Evolutionary conservation across 2,797 vertebrate species (phyloP).

Genomic region (Tokudaia muenninki): DNA sequence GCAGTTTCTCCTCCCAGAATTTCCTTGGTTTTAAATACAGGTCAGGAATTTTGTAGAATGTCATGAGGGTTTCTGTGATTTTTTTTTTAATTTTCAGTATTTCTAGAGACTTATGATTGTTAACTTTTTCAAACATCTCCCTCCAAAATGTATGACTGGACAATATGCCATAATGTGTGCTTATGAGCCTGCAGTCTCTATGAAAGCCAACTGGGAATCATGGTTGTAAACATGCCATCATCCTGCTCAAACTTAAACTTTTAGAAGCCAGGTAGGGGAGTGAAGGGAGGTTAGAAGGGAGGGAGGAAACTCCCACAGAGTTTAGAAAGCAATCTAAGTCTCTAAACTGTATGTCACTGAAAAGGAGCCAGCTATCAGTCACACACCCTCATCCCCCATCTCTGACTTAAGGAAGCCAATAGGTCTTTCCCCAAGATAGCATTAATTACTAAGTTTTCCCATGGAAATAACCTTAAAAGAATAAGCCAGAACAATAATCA

Average conservation of each 20-base stretch:
- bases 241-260: neutral
- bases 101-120: neutral
- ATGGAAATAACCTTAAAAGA: neutral
- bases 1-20: neutral
- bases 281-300: neutral
- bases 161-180: neutral
- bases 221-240: neutral
- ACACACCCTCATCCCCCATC: neutral
- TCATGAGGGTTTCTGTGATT: neutral
- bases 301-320: neutral
- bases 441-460: neutral
- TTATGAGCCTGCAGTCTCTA: neutral
- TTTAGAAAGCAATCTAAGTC: neutral
- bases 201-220: neutral
- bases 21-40: neutral
- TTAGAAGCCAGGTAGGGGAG: neutral
- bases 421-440: neutral
- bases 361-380: neutral
- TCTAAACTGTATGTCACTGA: neutral
- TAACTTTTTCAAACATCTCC: neutral
- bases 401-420: constrained; percentile 1
- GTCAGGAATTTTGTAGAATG: neutral
- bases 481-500: constrained; percentile 42
- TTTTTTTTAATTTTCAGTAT: constrained; percentile 22
- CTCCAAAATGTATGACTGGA: constrained; percentile 16